Evolutionary conservation across 2,888 invertebrate species (phyloP).

Genomic region (Chorisops tibialis): DNA sequence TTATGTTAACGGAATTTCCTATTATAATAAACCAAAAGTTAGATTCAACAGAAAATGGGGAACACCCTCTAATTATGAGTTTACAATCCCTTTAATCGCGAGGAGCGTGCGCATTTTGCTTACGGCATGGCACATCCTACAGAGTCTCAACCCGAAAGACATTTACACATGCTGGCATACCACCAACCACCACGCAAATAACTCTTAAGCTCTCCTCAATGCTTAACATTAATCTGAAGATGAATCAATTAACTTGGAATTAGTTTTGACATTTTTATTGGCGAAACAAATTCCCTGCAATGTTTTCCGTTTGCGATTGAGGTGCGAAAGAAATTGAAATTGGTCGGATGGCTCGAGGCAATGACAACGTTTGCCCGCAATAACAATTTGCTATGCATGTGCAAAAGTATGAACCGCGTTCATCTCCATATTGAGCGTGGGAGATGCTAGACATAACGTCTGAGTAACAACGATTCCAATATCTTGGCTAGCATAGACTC

Average conservation of each 20-base stretch:
- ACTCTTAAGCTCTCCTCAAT: conserved; percentile 5
- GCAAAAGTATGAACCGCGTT: neutral
- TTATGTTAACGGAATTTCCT: too few relatives aligned
- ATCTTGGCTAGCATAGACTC: neutral
- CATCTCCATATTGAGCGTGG: conserved; percentile 27
- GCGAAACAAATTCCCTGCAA: conserved; percentile 26
- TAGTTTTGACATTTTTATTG: conserved; percentile 33
- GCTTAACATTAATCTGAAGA: conserved; percentile 1
- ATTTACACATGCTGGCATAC: too few relatives aligned
- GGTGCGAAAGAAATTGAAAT: conserved; percentile 29
- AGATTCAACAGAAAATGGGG: too few relatives aligned
- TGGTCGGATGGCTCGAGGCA: conserved; percentile 15
- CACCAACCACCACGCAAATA: conserved; percentile 20
- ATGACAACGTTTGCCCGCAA: neutral
- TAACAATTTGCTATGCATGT: conserved; percentile 23
- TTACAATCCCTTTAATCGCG: too few relatives aligned
- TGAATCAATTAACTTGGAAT: conserved; percentile 33
- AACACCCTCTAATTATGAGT: too few relatives aligned
- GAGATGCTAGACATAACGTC: conserved; percentile 22
- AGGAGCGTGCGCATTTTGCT: too few relatives aligned
- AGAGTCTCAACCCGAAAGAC: too few relatives aligned
- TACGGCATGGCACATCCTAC: too few relatives aligned
- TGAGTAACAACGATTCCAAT: neutral
- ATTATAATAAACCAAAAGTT: too few relatives aligned
- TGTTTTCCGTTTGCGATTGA: conserved; percentile 9